phyloP scores from a whole-genome alignment of 2,797 vertebrate species.

The Characodon lateralis region DNA sequence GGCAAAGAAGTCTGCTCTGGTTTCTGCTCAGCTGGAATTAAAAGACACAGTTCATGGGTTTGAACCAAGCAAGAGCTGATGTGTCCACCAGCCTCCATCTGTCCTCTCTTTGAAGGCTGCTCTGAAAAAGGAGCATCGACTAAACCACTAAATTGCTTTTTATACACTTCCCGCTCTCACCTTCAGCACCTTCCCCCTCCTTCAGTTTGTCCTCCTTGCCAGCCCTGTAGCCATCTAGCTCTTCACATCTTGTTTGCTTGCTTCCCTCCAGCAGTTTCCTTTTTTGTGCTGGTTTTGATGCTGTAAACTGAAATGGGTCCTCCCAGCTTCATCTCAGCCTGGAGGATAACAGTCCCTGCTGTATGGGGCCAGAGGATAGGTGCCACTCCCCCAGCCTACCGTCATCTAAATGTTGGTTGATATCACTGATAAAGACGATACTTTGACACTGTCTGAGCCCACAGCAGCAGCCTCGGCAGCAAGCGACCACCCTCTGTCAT shows the following conservation, averaged over 20 bases:
- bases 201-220: constrained; percentile 11
- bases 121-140: constrained; percentile 24
- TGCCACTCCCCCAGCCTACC: constrained; percentile 46
- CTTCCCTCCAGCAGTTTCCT: constrained; percentile 55
- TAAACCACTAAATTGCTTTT: constrained; percentile 39
- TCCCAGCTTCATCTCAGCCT: constrained; percentile 46
- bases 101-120: constrained; percentile 32
- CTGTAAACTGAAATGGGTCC: constrained; percentile 46
- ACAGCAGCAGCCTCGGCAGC: constrained; percentile 39
- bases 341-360: constrained; percentile 49
- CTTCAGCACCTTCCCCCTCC: constrained; percentile 8
- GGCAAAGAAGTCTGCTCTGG: constrained; percentile 13
- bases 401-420: constrained; percentile 17
- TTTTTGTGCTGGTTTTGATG: constrained; percentile 57
- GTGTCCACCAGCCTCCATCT: constrained; percentile 44
- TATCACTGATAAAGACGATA: constrained; percentile 12
- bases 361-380: constrained; percentile 40
- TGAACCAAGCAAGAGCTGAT: constrained; percentile 18
- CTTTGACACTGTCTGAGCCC: constrained; percentile 33
- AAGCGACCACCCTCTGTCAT: constrained; percentile 7
- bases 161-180: constrained; percentile 18
- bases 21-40: constrained; percentile 25
- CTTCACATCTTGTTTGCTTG: constrained; percentile 17
- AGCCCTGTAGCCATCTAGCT: constrained; percentile 14
- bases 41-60: constrained; percentile 34